Percentiles rank a stretch among this genome's conserved stretches.
Evolutionary conservation across 2,888 invertebrate genomes (phyloP).

Genomic region (Molorchus minor): DNA sequence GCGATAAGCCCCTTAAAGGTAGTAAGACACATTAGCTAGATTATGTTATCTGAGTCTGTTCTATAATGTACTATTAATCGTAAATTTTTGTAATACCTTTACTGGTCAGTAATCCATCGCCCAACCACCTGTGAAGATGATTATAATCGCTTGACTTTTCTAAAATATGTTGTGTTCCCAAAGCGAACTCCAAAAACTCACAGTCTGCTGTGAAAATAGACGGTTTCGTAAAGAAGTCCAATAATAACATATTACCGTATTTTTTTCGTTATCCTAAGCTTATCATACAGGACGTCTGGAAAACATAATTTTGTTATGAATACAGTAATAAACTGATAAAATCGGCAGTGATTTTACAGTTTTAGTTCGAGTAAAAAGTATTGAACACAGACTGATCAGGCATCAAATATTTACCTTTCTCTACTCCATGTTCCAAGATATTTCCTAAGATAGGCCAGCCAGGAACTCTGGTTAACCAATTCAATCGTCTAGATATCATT

Average conservation of each 20-base stretch:
- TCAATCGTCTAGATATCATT: neutral
- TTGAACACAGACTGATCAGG: too few relatives aligned
- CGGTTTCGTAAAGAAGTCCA: conserved; percentile 27
- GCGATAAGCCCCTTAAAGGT: too few relatives aligned
- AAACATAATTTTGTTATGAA: too few relatives aligned
- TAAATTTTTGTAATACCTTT: neutral
- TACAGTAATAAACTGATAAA: too few relatives aligned
- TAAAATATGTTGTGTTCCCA: conserved; percentile 51
- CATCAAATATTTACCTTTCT: neutral
- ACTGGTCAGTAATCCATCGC: conserved; percentile 57
- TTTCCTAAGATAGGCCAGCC: conserved; percentile 34
- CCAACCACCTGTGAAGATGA: conserved; percentile 58
- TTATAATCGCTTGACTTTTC: conserved; percentile 54
- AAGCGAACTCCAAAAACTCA: conserved; percentile 47
- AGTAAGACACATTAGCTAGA: too few relatives aligned
- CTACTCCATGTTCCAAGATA: conserved; percentile 30
- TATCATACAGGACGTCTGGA: too few relatives aligned
- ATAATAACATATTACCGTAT: too few relatives aligned
- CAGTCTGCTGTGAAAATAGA: conserved; percentile 39
- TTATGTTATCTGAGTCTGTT: neutral
- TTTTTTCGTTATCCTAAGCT: too few relatives aligned
- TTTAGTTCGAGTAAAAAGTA: too few relatives aligned
- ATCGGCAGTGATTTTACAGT: too few relatives aligned
- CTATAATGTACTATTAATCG: neutral
- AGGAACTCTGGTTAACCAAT: conserved; percentile 13